Evolutionary conservation across 2,113 vertebrate genomes (phyloP), one percentile per base, ranked within the genome.

Genomic region (Salvelinus alpinus): DNA sequence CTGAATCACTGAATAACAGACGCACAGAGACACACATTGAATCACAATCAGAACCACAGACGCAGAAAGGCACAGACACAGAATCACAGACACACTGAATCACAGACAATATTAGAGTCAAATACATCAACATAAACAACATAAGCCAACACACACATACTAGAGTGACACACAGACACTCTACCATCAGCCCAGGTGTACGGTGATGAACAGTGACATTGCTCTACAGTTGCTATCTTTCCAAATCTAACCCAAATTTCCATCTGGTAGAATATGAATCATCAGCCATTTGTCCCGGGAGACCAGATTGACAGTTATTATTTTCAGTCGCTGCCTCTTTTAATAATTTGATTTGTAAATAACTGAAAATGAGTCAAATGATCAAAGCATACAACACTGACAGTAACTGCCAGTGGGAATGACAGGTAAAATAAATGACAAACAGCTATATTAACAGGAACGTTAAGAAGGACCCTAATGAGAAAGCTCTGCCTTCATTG

Each of bases 291-390:
- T 47, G 70, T 57, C 68, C 75, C 1, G 16, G 2, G n/a, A 48
- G 75, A 81, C 64, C 1, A 16, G 67, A 78, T 72, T 57, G 82
- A 67, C 64, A 64, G 3, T 73, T 34, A 70, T 73, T 14, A 57
- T 66, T 57, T 59, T 51, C 72, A 24, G 66, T 65, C 64, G 0
- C 62, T 69, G 13, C 79, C 65, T 22, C 5, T 29, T 81, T 80
- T 31, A 77, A 86, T 80, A 78, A 76, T 80, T 87, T 70, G 80
- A 78, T 71, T 75, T 57, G 75, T 79, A 73, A 90, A 85, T 84
- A 87, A 70, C 74, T 57, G 69, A 51, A 78, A 83, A 89, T 67
- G 78, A 87, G 72, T 72, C 47, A 76, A 87, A 82, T 6, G 83
- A 72, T 73, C 80, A 78, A 67, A 73, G 68, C 31, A 9, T 64